Percentiles rank a stretch among this genome's conserved stretches.
phyloP scores from a whole-genome alignment of 2,113 vertebrate genomes.

The Lagopus leucura region DNA sequence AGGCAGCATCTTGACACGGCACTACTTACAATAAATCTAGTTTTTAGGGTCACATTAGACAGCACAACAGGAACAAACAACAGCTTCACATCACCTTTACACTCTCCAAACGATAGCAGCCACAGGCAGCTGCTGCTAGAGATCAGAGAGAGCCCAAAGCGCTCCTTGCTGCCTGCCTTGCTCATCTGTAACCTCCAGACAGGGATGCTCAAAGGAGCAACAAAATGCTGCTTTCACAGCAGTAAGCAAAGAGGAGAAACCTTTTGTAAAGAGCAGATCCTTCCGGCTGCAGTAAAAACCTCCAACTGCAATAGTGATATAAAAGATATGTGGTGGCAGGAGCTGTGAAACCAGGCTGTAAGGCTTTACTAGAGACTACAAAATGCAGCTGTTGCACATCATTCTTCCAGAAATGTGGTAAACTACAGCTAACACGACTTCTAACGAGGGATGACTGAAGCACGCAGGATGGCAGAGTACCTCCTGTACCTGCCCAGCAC shows the following conservation, averaged over 20 bases:
- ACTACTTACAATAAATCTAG: background rate
- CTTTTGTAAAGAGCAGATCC: background rate
- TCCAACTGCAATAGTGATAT: rapidly evolving
- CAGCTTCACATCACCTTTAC: background rate
- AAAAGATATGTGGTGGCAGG: background rate
- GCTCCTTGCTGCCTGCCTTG: background rate
- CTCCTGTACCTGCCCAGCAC: background rate
- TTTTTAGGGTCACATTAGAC: background rate
- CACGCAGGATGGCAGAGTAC: background rate
- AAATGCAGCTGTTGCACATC: background rate
- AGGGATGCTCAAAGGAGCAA: background rate
- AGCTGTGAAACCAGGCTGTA: background rate
- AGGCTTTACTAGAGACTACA: background rate
- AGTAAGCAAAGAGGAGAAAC: background rate
- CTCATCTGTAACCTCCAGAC: rapidly evolving
- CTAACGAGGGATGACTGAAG: background rate
- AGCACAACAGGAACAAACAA: background rate
- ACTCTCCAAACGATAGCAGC: background rate
- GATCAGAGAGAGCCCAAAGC: background rate
- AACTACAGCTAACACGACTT: background rate
- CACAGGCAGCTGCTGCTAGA: background rate
- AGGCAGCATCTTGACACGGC: background rate
- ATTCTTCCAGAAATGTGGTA: background rate
- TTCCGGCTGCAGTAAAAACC: background rate
- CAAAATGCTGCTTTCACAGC: background rate